Base-by-base conservation (phyloP, 1,140 invertebrate species). In the Spodoptera litura region DNA sequence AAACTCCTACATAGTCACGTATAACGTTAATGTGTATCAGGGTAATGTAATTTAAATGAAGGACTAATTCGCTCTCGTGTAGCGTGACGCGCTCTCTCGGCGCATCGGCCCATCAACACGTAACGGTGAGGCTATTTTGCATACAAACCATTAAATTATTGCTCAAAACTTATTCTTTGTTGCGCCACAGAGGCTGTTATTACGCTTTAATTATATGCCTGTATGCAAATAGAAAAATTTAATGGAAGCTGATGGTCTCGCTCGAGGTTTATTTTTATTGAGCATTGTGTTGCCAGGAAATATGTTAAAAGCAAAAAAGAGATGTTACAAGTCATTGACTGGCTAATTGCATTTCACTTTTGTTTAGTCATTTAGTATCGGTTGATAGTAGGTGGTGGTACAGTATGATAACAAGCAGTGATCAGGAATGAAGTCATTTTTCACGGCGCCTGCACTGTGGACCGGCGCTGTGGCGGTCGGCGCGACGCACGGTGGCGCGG, bases 71-170 rank as follows among this genome's bases (percentile, higher is more conserved):
- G 82, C 83, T 90, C 88, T 85, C 89, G 79, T 87, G 88, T 90
- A 93, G 85, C 93, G 90, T 93, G 90, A 94, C 91, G 92, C 81
- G 85, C 89, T 91, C 89, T 88, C 86, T 85, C 87, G 85, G 85
- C 84, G 88, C 91, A 88, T 83, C 87, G 84, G 89, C 88, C 88
- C 91, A 93, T 93, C 91, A 92, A 91, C 93, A 92, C 88, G 91
- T 93, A 93, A 93, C 93, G 90, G 89, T 85, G 88, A 78, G 87
- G 85, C 88, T 93, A 92, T 94, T 94, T 94, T 94, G 92, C 93
- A 93, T 94, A 93, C 91, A 91, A 93, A 93, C 91, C 92, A 94
- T 94, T 93, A 92, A 92, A 92, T 94, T 93, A 94, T 93, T 94
- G 91, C 92, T 93, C 84, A 93, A 94, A 93, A 94, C 89, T 93